phyloP scores from a whole-genome alignment of 1,140 invertebrate genomes.

The Drosophila kepulauana region DNA sequence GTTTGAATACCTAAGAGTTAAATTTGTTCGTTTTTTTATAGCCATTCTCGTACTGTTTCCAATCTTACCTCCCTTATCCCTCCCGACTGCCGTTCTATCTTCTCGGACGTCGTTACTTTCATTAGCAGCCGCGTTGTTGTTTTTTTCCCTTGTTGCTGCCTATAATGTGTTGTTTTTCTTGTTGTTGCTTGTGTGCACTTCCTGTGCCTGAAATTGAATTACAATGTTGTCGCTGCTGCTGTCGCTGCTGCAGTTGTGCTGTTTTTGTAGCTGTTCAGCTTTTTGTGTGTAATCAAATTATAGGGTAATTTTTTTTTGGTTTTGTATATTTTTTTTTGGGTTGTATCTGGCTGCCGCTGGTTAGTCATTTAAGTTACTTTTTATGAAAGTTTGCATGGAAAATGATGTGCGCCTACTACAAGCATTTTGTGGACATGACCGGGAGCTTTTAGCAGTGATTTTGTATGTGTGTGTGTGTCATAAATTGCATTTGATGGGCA shows the following conservation, averaged over 20 bases:
- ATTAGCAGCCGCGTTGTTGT: constrained; percentile 56
- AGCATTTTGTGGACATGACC: constrained; percentile 16
- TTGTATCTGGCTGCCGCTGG: constrained; percentile 15
- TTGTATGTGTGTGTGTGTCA: constrained; percentile 29
- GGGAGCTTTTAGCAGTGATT: constrained; percentile 47
- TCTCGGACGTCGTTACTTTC: constrained; percentile 57
- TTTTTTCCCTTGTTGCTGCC: constrained; percentile 26
- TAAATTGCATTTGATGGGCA: constrained; percentile 60
- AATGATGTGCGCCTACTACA: constrained; percentile 53
- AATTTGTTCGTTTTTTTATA: constrained; percentile 23
- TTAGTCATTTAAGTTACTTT: constrained; percentile 70
- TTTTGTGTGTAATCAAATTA: constrained; percentile 74
- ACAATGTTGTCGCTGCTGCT: constrained; percentile 64
- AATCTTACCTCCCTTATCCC: not conserved
- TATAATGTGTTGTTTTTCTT: constrained; percentile 38
- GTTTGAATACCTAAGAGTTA: constrained; percentile 44
- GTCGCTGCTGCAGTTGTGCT: constrained; percentile 53
- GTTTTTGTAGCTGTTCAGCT: constrained; percentile 50
- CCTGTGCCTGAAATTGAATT: constrained; percentile 72
- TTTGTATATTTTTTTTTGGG: constrained; percentile 21
- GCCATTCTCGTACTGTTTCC: constrained; percentile 13
- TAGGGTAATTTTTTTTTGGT: constrained; percentile 49
- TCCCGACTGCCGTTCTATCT: not conserved
- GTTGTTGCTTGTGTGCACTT: constrained; percentile 55
- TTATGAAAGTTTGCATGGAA: constrained; percentile 54